Percentiles rank a stretch among this genome's conserved stretches.
phyloP scores from a whole-genome alignment of 2,797 vertebrate genomes.

The Delichon dasypus region DNA sequence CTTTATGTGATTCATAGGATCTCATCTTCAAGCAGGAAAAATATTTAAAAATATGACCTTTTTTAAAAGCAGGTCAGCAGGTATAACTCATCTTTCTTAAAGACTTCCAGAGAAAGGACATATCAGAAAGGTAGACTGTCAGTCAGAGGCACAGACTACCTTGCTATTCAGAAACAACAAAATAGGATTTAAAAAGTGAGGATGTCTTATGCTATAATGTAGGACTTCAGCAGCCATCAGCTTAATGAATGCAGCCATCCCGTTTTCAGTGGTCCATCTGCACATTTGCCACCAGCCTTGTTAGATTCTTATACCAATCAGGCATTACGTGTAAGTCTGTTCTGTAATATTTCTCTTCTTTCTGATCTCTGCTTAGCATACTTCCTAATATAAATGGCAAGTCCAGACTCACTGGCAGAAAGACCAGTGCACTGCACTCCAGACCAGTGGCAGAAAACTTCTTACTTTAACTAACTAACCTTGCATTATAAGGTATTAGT shows the following conservation, averaged over 20 bases:
- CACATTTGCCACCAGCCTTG: not conserved
- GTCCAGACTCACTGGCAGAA: not conserved
- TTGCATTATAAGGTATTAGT: not conserved
- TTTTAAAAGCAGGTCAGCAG: not conserved
- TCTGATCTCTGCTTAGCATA: not conserved
- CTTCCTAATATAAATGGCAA: not conserved
- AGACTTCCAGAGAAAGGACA: not conserved
- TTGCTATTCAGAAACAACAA: not conserved
- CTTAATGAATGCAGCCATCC: not conserved
- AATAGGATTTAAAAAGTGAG: constrained; percentile 28
- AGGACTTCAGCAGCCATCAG: constrained; percentile 21
- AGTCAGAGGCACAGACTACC: not conserved
- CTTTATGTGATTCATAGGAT: not conserved
- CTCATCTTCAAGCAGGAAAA: not conserved
- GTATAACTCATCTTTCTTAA: not conserved
- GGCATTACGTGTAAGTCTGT: not conserved
- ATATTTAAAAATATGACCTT: not conserved
- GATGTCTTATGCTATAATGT: not conserved
- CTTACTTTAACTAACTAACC: not conserved
- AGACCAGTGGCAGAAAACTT: not conserved
- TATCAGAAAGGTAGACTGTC: not conserved
- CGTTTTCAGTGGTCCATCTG: not conserved
- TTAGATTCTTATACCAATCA: constrained; percentile 14
- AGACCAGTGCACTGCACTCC: no score
- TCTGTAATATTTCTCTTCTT: not conserved